Evolutionary conservation across 1,140 invertebrate species (phyloP), one percentile per base, ranked within the genome.

Genomic region (Trichomalopsis sarcophagae): DNA sequence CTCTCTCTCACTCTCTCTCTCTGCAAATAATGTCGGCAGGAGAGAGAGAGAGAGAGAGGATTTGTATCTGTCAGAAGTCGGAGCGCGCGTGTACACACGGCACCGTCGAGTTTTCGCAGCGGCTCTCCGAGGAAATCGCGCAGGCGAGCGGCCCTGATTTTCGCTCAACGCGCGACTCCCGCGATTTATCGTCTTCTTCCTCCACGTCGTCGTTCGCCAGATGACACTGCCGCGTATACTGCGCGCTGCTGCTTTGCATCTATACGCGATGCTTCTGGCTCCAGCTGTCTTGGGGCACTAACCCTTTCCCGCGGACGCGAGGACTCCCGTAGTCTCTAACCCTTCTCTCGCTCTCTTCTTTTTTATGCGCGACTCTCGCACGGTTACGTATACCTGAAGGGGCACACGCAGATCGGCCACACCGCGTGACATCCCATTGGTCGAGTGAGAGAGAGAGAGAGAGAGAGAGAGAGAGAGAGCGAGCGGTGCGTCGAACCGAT

Each of bases 21-120:
- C 88, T 89, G 90, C 90, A 91, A 91, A 91, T 92, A 92, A 91
- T 90, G 89, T 85, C 88, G 86, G 88, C 2, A 21, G 36, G 68
- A n/a, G 27, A 27, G 68, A 66, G 14, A 71, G 27, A 71, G 69
- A 71, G 30, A 17, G 79, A 79, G 90, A 90, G 90, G 90, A 92
- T 92, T 92, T 92, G 91, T 92, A 91, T 91, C 91, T 90, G 90
- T 91, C 90, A 90, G 89, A 89, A 90, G 90, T 90, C 90, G 87
- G 90, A 88, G 88, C 88, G 87, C 85, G 87, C 81, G 69, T 36
- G 14, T 44, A 40, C 13, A n/a, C 44, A 21, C 40, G 17, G 4
- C 44, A 10, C n/a, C 21, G 44, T 14, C 75, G 44, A 36, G 21
- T n/a, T 74, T 21, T 50, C 40, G 75, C 2, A 36, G 33, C 33